Conservation (phyloP, 2,113 vertebrate species). For the Megaptera novaeangliae region DNA sequence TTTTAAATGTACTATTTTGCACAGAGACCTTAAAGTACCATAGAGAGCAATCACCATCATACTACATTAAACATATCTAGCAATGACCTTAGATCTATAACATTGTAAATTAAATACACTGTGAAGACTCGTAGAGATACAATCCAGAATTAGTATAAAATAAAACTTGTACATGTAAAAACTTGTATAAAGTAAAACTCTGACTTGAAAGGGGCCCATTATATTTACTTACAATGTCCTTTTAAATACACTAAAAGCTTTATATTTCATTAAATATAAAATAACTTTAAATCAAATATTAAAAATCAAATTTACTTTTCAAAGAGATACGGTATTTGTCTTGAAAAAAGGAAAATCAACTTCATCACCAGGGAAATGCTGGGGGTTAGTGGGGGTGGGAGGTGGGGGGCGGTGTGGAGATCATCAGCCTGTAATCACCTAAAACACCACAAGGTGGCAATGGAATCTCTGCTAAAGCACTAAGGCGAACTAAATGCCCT, state of each 20-base stretch:
- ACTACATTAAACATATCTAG: neutral
- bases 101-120: neutral
- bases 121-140: neutral
- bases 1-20: neutral
- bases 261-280: neutral
- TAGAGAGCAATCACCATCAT: neutral
- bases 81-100: neutral
- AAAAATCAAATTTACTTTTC: neutral
- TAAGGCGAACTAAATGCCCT: neutral
- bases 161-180: neutral
- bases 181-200: neutral
- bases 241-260: neutral
- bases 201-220: neutral
- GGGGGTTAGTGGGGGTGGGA: fast-evolving
- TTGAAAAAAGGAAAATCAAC: neutral
- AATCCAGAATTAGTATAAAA: neutral
- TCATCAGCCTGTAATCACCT: neutral
- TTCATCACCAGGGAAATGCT: neutral
- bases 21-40: neutral
- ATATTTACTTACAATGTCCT: neutral
- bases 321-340: neutral
- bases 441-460: conserved; percentile 15
- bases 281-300: neutral
- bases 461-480: neutral
- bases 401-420: neutral